phyloP scores from a whole-genome alignment of 1,140 invertebrate species.

The Olivierus martensii region DNA sequence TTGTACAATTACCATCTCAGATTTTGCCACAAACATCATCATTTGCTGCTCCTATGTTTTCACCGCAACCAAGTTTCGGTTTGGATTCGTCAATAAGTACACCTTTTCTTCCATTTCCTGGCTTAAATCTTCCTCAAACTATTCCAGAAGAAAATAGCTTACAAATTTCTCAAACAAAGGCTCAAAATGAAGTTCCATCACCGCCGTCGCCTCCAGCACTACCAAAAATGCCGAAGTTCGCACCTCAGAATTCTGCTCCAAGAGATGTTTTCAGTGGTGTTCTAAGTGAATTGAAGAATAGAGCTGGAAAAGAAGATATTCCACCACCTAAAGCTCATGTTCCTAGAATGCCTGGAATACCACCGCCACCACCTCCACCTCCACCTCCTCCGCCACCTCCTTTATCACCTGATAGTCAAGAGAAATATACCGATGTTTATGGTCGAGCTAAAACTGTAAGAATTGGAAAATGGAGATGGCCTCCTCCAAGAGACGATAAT shows the following conservation, averaged over 20 bases:
- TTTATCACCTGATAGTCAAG: conserved; percentile 50
- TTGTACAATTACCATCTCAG: conserved; percentile 7
- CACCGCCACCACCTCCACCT: conserved; percentile 25
- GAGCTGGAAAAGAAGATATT: conserved; percentile 21
- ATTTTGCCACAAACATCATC: too few relatives aligned
- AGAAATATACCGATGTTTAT: conserved; percentile 50
- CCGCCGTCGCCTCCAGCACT: background rate
- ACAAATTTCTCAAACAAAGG: too few relatives aligned
- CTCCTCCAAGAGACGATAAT: conserved; percentile 62
- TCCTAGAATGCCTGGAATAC: conserved; percentile 18
- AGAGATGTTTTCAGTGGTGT: conserved; percentile 16
- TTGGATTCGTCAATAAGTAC: too few relatives aligned
- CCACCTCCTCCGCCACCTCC: conserved; percentile 55
- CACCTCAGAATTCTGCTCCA: background rate
- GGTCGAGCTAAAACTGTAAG: conserved; percentile 85
- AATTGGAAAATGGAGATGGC: conserved; percentile 94
- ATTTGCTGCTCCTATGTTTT: too few relatives aligned
- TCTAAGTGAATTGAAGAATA: conserved; percentile 37
- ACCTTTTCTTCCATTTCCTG: too few relatives aligned
- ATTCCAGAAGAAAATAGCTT: too few relatives aligned
- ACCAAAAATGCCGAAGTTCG: background rate
- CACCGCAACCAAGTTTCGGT: too few relatives aligned
- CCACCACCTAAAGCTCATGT: conserved; percentile 17
- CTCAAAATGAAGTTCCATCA: background rate
- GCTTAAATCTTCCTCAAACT: too few relatives aligned